Conservation (phyloP, 53 echinoderm and acorn worm species). For the Apostichopus leukothele region DNA sequence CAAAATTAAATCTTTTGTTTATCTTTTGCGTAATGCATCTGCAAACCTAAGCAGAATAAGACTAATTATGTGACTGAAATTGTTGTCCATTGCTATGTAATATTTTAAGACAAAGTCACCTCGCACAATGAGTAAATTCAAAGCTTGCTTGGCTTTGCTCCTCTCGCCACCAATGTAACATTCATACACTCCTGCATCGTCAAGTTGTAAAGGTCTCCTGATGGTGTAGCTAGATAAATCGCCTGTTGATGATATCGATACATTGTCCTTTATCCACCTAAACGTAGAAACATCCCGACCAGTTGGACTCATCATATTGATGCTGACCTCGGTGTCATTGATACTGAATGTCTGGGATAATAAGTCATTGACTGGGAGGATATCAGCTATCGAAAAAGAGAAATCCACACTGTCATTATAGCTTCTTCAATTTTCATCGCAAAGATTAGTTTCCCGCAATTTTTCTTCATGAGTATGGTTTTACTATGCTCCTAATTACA, state of each 20-base stretch:
- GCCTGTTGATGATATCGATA: background rate
- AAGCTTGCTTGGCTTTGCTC: background rate
- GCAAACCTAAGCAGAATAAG: too few species aligned
- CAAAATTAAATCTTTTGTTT: too few species aligned
- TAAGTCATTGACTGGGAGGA: background rate
- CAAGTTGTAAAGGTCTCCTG: background rate
- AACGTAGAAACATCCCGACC: background rate
- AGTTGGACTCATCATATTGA: background rate
- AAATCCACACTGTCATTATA: background rate
- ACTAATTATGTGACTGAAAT: too few species aligned
- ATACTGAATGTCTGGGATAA: background rate
- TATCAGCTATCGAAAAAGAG: background rate
- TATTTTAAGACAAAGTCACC: background rate
- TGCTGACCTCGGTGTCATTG: background rate
- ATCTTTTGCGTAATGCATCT: too few species aligned
- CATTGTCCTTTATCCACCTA: background rate
- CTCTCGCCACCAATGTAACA: background rate
- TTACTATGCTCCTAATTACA: background rate
- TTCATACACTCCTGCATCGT: slow-evolving; percentile 1
- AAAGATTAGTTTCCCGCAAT: background rate
- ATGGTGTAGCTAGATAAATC: background rate
- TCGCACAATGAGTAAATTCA: background rate
- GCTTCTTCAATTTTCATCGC: background rate
- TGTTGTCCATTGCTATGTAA: too few species aligned
- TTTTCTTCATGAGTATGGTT: background rate